Percentiles rank a stretch among this genome's conserved stretches.
Evolutionary conservation across 1,140 invertebrate genomes (phyloP).

Genomic region (Sycobia sp.): DNA sequence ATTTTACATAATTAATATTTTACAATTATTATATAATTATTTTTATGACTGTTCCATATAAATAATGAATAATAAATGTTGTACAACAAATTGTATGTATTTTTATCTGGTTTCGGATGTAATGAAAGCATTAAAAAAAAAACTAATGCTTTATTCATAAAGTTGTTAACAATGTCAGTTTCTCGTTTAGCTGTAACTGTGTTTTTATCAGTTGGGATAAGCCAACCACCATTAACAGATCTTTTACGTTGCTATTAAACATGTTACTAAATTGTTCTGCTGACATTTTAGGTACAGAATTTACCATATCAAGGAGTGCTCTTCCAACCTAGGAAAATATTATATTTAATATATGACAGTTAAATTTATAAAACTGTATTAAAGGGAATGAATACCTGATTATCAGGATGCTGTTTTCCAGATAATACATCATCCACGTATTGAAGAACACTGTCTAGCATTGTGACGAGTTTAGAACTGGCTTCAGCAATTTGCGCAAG

Average conservation of each 20-base stretch:
- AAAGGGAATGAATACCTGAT: constrained; percentile 58
- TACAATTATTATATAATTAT: no score
- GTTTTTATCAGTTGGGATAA: constrained; percentile 95
- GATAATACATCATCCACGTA: constrained; percentile 89
- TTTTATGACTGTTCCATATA: no score
- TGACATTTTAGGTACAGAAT: constrained; percentile 88
- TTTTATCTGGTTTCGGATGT: no score
- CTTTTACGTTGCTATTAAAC: constrained; percentile 95
- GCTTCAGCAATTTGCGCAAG: constrained; percentile 86
- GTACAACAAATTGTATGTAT: no score
- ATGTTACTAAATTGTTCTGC: constrained; percentile 91
- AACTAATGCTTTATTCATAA: constrained; percentile 53
- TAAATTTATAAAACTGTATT: no score
- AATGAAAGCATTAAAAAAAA: background rate
- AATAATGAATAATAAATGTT: no score
- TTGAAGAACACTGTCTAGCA: constrained; percentile 80
- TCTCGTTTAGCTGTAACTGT: constrained; percentile 93
- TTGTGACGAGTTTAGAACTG: constrained; percentile 73
- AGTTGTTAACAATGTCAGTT: constrained; percentile 82
- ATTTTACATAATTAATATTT: no score
- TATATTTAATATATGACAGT: background rate
- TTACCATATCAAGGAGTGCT: constrained; percentile 85
- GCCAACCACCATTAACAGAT: constrained; percentile 95
- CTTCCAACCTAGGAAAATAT: constrained; percentile 70
- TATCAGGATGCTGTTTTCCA: constrained; percentile 73